Evolutionary conservation across 2,888 invertebrate species (phyloP), one percentile per base, ranked within the genome.

Genomic region (Apantesis nais): DNA sequence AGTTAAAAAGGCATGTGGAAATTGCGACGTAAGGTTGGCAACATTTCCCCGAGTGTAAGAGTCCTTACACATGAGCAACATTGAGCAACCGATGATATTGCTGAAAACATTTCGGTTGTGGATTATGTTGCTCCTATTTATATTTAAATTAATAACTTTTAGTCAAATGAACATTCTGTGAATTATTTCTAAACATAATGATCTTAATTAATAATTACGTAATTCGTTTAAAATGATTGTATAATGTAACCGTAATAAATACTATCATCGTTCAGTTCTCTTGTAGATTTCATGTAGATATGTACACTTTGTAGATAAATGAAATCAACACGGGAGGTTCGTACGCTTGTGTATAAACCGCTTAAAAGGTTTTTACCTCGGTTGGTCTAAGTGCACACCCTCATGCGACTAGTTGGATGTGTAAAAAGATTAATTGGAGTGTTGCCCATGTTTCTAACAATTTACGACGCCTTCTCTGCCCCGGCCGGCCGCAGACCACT

Each of bases 371-470:
- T 88, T 85, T 86, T 88, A 86, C 86, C 90, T 88, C 86, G 80
- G 86, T 83, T 84, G 85, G 89, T 89, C 89, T 91, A 93, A 93
- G 93, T 92, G 92, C 90, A 79, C 87, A 86, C 92, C 90, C 93
- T 92, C 90, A 79, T 87, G 90, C 89, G 89, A 90, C 92, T 92
- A 93, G 93, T 90, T 91, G 91, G 92, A 93, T 93, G 94, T 94
- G 93, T 94, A 93, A 93, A 94, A 94, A 95, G 94, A 95, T 95
- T 95, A 95, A 95, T 95, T 95, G 95, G 95, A 95, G 95, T 93
- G 93, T 89, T 90, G 89, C 91, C 86, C 90, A 88, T 88, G 88
- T 92, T 88, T 90, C 93, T 92, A 93, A 94, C 93, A 93, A 92
- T 93, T 93, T 93, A 90, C 90, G 86, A 86, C 93, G 90, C 92